Conservation (phyloP, 2,797 vertebrate genomes). For the Eulemur mongoz region DNA sequence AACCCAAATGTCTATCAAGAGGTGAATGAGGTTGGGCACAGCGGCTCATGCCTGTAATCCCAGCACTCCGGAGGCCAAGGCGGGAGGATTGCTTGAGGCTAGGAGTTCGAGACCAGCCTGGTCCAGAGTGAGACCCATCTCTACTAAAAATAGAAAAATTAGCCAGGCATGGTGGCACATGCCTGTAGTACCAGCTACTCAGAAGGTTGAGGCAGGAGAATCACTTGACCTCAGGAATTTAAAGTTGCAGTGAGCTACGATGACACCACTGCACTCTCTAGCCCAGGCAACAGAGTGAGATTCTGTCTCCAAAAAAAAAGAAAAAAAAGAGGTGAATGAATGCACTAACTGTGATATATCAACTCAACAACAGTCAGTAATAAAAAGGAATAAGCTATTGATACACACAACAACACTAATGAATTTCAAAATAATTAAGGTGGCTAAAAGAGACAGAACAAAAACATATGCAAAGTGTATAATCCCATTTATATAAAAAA, state of each 20-base stretch:
- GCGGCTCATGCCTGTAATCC: too few species aligned
- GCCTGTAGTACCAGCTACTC: too few species aligned
- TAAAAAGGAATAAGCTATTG: not conserved
- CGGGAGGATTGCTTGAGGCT: too few species aligned
- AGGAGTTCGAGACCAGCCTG: too few species aligned
- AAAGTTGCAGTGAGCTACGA: not conserved
- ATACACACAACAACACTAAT: not conserved
- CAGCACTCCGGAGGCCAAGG: too few species aligned
- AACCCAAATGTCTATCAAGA: not conserved
- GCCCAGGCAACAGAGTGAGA: not conserved
- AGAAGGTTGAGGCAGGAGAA: not conserved
- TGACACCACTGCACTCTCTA: not conserved
- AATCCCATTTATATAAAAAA: not conserved
- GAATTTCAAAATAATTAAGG: conserved; percentile 10
- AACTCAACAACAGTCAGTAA: not conserved
- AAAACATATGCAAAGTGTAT: not conserved
- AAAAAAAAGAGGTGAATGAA: not conserved
- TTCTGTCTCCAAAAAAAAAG: not conserved
- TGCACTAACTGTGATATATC: not conserved
- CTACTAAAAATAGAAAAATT: too few species aligned
- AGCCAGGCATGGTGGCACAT: too few species aligned
- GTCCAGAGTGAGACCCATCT: too few species aligned
- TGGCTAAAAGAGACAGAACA: not conserved
- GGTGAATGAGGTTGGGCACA: not conserved
- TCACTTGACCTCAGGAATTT: not conserved